Conservation (phyloP, 2,113 vertebrate genomes). For the Coptodon rendalli region DNA sequence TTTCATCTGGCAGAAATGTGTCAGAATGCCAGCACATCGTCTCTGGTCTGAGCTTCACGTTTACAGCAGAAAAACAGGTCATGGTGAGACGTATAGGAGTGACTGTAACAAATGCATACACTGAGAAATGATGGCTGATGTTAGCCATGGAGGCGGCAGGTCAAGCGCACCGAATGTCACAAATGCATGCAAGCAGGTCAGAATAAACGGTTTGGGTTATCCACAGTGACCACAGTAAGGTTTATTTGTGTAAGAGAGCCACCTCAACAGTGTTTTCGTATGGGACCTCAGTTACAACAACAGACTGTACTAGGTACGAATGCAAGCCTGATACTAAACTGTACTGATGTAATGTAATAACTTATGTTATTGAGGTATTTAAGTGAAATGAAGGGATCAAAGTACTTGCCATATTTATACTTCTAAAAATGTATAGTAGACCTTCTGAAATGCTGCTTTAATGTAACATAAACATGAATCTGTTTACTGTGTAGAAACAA, state of each 20-base stretch:
- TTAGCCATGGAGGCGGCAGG: background rate
- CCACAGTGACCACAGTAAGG: background rate
- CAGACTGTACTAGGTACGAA: background rate
- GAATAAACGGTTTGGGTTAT: background rate
- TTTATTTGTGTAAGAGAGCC: background rate
- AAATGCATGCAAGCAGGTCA: background rate
- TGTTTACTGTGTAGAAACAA: background rate
- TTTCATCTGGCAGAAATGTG: background rate
- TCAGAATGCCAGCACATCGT: background rate
- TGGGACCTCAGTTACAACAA: constrained; percentile 25
- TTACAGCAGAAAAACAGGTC: background rate
- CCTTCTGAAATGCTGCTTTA: constrained; percentile 21
- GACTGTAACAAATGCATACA: background rate
- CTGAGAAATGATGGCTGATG: background rate
- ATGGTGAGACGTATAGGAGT: background rate
- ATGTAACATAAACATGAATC: background rate
- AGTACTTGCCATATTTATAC: constrained; percentile 39
- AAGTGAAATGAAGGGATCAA: constrained; percentile 66
- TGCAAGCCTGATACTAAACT: constrained; percentile 34
- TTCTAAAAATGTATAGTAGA: constrained; percentile 6
- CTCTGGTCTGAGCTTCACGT: background rate
- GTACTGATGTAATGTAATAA: constrained; percentile 1
- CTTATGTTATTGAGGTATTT: constrained; percentile 20
- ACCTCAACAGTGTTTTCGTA: background rate
- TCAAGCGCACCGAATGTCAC: background rate